phyloP scores from a whole-genome alignment of 2,797 vertebrate species.

The Neomorphus geoffroyi region DNA sequence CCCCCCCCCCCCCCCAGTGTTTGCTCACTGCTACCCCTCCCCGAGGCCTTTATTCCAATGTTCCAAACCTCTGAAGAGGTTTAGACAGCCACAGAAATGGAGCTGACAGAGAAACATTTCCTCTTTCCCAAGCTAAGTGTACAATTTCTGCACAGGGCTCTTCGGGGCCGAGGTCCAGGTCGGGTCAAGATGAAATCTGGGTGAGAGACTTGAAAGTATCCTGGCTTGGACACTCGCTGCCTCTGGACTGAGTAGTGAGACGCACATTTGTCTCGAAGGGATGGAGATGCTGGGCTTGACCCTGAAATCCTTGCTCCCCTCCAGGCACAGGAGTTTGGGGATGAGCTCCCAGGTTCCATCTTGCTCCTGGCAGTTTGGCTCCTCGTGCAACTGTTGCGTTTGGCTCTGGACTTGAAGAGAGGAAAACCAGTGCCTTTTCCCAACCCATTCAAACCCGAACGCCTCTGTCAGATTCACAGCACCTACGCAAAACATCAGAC shows the following conservation, averaged over 20 bases:
- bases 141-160: not conserved
- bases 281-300: not conserved
- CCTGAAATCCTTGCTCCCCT: not conserved
- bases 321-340: not conserved
- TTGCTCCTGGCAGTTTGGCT: not conserved
- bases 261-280: not conserved
- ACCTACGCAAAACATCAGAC: not conserved
- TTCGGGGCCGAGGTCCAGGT: not conserved
- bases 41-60: not conserved
- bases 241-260: not conserved
- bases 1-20: not conserved
- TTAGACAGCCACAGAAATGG: not conserved
- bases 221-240: not conserved
- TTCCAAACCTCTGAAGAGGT: slow-evolving; percentile 8
- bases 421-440: not conserved
- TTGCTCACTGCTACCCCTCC: not conserved
- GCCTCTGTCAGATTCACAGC: not conserved
- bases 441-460: not conserved
- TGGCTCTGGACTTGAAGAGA: not conserved
- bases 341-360: not conserved
- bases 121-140: not conserved
- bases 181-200: not conserved
- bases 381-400: not conserved
- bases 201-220: not conserved
- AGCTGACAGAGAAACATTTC: not conserved